Percentiles rank a stretch among this genome's conserved stretches.
Evolutionary conservation across 1,140 invertebrate species (phyloP).

Genomic region (Anadara kagoshimensis): DNA sequence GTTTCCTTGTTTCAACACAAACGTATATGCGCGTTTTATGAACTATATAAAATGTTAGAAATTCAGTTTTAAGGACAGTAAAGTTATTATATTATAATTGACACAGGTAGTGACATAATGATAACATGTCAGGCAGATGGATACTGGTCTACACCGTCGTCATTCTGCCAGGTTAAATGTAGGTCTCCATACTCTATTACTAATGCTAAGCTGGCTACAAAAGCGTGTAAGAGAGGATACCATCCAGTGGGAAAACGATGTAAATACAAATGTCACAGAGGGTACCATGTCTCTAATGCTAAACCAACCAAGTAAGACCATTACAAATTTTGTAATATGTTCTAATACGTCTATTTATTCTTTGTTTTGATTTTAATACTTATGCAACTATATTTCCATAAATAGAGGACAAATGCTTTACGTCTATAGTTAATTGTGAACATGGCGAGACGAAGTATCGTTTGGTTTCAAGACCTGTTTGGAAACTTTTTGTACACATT

Average conservation of each 20-base stretch:
- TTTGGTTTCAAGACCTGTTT: too few relatives aligned
- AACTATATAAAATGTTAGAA: too few relatives aligned
- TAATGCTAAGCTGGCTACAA: slow-evolving; percentile 39
- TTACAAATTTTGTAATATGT: not conserved
- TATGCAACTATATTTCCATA: not conserved
- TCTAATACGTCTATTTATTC: not conserved
- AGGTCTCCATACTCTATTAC: slow-evolving; percentile 22
- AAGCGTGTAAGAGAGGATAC: slow-evolving; percentile 32
- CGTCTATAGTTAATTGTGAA: not conserved
- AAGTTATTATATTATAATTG: too few relatives aligned
- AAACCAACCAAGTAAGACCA: not conserved
- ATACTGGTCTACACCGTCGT: slow-evolving; percentile 50
- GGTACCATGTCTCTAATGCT: slow-evolving; percentile 37
- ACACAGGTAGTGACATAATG: slow-evolving; percentile 42
- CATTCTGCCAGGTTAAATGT: slow-evolving; percentile 53
- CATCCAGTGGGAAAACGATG: slow-evolving; percentile 49
- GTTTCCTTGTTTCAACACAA: too few relatives aligned
- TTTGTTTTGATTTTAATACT: not conserved
- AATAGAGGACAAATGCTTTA: too few relatives aligned
- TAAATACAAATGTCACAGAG: slow-evolving; percentile 54
- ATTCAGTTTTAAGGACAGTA: too few relatives aligned
- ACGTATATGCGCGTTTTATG: too few relatives aligned
- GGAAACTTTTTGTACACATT: too few relatives aligned
- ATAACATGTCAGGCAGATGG: slow-evolving; percentile 57
- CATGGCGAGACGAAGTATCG: not conserved